phyloP scores from a whole-genome alignment of 2,888 invertebrate species.

The Cataglyphis rosenhaueri region DNA sequence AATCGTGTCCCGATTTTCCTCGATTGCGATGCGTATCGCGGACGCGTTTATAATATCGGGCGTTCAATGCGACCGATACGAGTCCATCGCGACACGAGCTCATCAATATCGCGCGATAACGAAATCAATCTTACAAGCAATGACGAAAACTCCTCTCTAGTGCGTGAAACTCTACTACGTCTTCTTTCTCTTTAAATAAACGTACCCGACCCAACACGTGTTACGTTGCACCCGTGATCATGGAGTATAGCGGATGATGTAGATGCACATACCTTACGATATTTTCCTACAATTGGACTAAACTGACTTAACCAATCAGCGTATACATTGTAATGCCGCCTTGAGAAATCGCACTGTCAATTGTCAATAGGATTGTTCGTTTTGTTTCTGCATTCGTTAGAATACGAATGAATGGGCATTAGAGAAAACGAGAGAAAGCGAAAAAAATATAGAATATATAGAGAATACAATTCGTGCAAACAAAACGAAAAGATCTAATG shows the following conservation, averaged over 20 bases:
- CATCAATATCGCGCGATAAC: background rate
- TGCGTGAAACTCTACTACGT: conserved; percentile 72
- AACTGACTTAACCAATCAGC: background rate
- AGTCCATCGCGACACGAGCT: background rate
- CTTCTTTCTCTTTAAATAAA: conserved; percentile 77
- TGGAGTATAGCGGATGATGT: conserved; percentile 34
- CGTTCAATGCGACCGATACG: background rate
- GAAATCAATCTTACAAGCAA: conserved; percentile 75
- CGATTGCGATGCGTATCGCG: background rate
- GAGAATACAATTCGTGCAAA: too few relatives aligned
- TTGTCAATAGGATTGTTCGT: background rate
- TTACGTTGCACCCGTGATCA: conserved; percentile 76
- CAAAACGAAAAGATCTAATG: too few relatives aligned
- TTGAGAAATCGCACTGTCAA: background rate
- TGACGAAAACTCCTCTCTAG: conserved; percentile 73
- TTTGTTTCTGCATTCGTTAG: background rate
- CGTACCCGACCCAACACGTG: conserved; percentile 80
- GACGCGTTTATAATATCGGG: background rate
- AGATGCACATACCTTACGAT: background rate
- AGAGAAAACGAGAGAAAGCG: too few relatives aligned
- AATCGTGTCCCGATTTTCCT: conserved; percentile 69
- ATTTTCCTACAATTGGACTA: background rate
- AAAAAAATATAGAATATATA: too few relatives aligned
- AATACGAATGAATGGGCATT: too few relatives aligned
- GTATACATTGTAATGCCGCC: too few relatives aligned